phyloP scores from a whole-genome alignment of 2,797 vertebrate species.

The Buceros bicornis region DNA sequence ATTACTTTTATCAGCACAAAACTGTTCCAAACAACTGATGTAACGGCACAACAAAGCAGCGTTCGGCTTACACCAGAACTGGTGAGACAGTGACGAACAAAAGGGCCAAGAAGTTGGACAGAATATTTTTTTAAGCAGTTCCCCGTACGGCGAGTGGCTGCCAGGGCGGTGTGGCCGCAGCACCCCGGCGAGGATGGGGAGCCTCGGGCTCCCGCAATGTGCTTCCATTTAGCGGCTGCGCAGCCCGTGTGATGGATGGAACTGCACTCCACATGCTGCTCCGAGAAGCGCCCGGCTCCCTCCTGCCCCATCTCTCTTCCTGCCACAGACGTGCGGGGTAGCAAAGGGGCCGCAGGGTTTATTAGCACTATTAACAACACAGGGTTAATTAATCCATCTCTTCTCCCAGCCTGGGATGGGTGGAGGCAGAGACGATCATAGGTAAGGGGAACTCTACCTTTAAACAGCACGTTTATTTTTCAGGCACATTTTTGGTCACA shows the following conservation, averaged over 20 bases:
- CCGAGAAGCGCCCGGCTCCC: neutral
- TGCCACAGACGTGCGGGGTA: neutral
- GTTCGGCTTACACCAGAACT: rapidly evolving
- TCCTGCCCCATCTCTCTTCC: neutral
- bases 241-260: neutral
- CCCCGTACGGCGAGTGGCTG: neutral
- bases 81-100: neutral
- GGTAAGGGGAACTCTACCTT: neutral
- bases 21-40: neutral
- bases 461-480: neutral
- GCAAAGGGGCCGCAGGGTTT: neutral
- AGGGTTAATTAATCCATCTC: neutral
- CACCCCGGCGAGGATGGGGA: too few relatives aligned
- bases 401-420: neutral
- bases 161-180: too few relatives aligned
- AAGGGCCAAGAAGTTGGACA: neutral
- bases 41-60: neutral
- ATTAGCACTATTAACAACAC: neutral
- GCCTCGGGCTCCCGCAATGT: neutral
- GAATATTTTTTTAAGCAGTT: neutral
- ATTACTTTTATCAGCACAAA: neutral
- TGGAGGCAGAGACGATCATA: neutral
- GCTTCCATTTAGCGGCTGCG: neutral
- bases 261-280: neutral
- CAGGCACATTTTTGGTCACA: neutral